A percentile compares a stretch with the other conserved stretches of the same genome.
Evolutionary conservation across 2,797 vertebrate species (phyloP).

Genomic region (Taenioides sp.): DNA sequence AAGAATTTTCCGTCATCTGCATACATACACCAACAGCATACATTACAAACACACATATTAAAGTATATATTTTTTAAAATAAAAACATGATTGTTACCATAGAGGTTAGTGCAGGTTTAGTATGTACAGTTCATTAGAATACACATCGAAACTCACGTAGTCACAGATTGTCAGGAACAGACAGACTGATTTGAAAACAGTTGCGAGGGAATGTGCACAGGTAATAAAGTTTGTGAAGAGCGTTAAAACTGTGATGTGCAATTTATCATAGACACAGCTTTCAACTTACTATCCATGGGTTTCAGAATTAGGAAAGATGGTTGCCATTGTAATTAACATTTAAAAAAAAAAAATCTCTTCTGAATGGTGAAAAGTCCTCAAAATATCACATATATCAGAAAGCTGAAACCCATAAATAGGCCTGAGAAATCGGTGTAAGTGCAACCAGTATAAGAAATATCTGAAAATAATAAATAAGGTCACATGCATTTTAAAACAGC

Average conservation of each 20-base stretch:
- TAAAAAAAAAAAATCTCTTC: too few species aligned
- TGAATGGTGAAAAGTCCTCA: too few species aligned
- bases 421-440: slow-evolving; percentile 60
- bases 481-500: slow-evolving; percentile 63
- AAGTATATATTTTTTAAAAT: slow-evolving; percentile 58
- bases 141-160: slow-evolving; percentile 63
- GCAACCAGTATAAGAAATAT: slow-evolving; percentile 50
- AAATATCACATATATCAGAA: too few species aligned
- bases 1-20: slow-evolving; percentile 47
- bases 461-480: slow-evolving; percentile 31
- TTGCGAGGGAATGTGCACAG: slow-evolving; percentile 41
- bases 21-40: slow-evolving; percentile 59
- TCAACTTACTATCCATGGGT: slow-evolving; percentile 23
- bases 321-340: too few species aligned
- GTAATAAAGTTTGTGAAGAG: slow-evolving; percentile 43
- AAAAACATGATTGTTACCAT: slow-evolving; percentile 67
- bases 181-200: slow-evolving; percentile 27
- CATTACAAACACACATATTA: slow-evolving; percentile 59
- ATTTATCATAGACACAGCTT: slow-evolving; percentile 29
- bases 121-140: slow-evolving; percentile 64
- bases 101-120: slow-evolving; percentile 66
- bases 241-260: slow-evolving; percentile 42
- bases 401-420: slow-evolving; percentile 7
- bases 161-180: slow-evolving; percentile 74
- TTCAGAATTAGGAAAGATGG: too few species aligned